Evolutionary conservation across 53 echinoderm and acorn worm species (phyloP), one percentile per base, ranked within the genome.

Genomic region (Holothuria scabra): DNA sequence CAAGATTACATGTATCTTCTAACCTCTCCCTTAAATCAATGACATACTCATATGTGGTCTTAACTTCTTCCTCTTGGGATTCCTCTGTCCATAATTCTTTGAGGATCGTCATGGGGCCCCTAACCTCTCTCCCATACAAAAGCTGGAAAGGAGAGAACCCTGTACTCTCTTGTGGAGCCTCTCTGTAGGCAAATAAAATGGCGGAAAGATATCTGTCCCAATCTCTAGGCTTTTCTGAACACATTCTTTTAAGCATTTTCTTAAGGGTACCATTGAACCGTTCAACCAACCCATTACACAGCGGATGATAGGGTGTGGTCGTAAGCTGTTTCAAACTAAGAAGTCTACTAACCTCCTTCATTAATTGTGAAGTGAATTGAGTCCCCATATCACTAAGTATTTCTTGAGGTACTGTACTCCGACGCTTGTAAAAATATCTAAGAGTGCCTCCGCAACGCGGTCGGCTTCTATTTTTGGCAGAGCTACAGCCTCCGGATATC

Each of bases 201-300:
- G 62, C 12, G 28, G 62, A 26, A 22, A 61, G 12, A 11, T 24
- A 61, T 22, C 62, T 24, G 62, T 61, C 62, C 5, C 62, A 61
- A 26, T 61, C 62, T 22, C 4, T 61, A 22, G 28, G 62, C 62
- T 22, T 26, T 7, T 26, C 22, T 61, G n/a, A n/a, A n/a, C n/a
- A n/a, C n/a, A n/a, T n/a, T n/a, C n/a, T n/a, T n/a, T n/a, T n/a
- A n/a, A n/a, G 22, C 52, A 55, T 76, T 52, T 21, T 52, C 29
- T 76, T 76, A 11, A 76, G 55, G 9, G 76, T 76, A 19, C 76
- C 21, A 8, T 76, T 76, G 57, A 76, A 76, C 29, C 46, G 24
- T 28, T 76, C 76, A 21, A 76, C 76, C 11, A 76, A 30, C 20
- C 25, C 76, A 25, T 76, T 48, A 5, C 55, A 76, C 76, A 76